Percentiles rank a stretch among this genome's conserved stretches.
phyloP scores from a whole-genome alignment of 2,888 invertebrate species.

The Metallyticus violacea region DNA sequence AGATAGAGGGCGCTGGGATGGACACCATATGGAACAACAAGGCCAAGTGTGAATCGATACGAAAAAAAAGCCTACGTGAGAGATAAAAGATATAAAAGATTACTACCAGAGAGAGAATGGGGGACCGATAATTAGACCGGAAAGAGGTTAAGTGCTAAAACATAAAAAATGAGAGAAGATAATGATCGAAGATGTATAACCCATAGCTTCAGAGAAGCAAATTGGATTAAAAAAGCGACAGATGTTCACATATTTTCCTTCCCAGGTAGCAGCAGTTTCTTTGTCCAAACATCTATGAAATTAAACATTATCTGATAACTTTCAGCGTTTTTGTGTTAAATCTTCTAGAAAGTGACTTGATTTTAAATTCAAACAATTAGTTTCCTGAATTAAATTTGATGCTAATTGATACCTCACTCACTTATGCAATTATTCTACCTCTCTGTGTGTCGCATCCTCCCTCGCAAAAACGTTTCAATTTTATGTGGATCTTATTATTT shows the following conservation, averaged over 20 bases:
- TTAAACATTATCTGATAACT: too few species aligned
- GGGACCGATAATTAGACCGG: not conserved
- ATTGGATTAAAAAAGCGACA: not conserved
- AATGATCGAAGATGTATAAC: not conserved
- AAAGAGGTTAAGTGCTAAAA: not conserved
- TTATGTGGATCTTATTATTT: too few species aligned
- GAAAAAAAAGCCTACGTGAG: not conserved
- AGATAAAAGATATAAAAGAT: not conserved
- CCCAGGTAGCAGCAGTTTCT: not conserved
- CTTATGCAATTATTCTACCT: too few species aligned
- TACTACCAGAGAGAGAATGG: too few species aligned
- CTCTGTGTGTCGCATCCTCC: too few species aligned
- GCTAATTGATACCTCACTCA: too few species aligned
- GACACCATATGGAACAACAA: not conserved
- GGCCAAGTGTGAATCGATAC: not conserved
- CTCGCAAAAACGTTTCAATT: too few species aligned
- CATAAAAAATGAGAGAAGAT: not conserved
- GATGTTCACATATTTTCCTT: not conserved
- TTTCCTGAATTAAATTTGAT: too few species aligned
- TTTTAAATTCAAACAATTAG: too few species aligned
- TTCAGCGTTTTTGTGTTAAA: too few species aligned
- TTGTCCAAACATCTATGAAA: not conserved
- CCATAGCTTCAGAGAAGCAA: not conserved
- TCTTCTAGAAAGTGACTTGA: too few species aligned
- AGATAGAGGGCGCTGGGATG: not conserved